Conservation (phyloP, 2,888 invertebrate genomes). For the Blastobasis adustella region DNA sequence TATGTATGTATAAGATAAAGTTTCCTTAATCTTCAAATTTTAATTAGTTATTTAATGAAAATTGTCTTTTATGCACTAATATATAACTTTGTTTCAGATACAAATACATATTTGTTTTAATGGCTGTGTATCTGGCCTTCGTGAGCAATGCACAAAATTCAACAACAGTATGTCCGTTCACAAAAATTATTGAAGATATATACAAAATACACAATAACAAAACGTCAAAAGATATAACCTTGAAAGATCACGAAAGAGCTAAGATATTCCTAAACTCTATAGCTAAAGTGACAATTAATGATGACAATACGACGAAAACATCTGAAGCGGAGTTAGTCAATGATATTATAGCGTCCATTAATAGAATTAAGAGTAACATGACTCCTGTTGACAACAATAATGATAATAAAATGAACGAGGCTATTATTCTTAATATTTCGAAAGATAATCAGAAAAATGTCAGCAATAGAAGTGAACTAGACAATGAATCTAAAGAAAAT, state of each 20-base stretch:
- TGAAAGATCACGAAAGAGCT: conserved; percentile 67
- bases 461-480: conserved; percentile 17
- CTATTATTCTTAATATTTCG: conserved; percentile 47
- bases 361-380: conserved; percentile 56
- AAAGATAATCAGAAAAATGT: conserved; percentile 12
- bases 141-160: conserved; percentile 23
- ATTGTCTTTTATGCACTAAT: not conserved
- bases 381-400: conserved; percentile 27
- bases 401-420: conserved; percentile 46
- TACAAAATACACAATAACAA: conserved; percentile 52
- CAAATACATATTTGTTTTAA: conserved; percentile 34
- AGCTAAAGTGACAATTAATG: conserved; percentile 58
- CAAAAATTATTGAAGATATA: conserved; percentile 62
- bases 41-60: no score
- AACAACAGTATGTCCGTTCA: conserved; percentile 50
- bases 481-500: no score
- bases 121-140: conserved; percentile 21
- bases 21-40: no score
- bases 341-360: conserved; percentile 60
- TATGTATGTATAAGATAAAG: no score
- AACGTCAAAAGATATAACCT: conserved; percentile 21
- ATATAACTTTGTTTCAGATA: conserved; percentile 33
- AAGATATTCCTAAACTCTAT: conserved; percentile 70
- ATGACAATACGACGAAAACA: conserved; percentile 32
- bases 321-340: conserved; percentile 55